These are phyloP conservation scores for Cryptus armator DNA, from an alignment of 2,888 invertebrate genomes.

Conservation along the genomic window DNA sequence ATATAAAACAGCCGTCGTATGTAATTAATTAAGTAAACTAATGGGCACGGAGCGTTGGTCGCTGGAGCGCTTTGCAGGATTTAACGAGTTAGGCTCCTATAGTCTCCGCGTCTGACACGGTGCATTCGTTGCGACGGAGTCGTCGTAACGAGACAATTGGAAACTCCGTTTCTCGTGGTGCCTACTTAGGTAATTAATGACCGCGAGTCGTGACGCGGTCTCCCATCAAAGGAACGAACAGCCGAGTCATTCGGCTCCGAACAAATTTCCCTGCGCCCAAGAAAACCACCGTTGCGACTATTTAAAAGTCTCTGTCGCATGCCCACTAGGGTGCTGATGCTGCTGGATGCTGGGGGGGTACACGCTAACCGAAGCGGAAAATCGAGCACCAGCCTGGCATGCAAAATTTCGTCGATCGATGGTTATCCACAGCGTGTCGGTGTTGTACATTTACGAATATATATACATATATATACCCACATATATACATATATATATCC, in stretches of 20 bases:
- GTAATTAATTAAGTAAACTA: conserved; percentile 82
- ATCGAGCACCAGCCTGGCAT: conserved; percentile 49
- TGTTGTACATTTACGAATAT: background rate
- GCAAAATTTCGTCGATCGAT: conserved; percentile 42
- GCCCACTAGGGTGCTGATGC: conserved; percentile 40
- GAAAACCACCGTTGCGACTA: conserved; percentile 26
- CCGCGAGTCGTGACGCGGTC: conserved; percentile 47
- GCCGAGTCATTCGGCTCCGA: conserved; percentile 43
- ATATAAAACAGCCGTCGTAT: conserved; percentile 79
- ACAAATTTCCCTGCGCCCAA: conserved; percentile 7
- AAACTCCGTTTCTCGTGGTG: conserved; percentile 46
- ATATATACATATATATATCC: too few relatives aligned
- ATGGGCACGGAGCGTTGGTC: conserved; percentile 71
- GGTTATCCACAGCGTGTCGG: conserved; percentile 16
- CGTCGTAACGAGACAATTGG: conserved; percentile 44
- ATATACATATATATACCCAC: background rate
- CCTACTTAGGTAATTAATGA: conserved; percentile 45
- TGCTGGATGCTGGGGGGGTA: conserved; percentile 29
- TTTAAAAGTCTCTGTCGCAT: conserved; percentile 47
- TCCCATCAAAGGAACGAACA: conserved; percentile 30
- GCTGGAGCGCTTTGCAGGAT: conserved; percentile 61
- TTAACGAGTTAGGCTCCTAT: conserved; percentile 67
- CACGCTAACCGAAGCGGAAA: conserved; percentile 44
- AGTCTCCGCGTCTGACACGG: too few relatives aligned
- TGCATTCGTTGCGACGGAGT: background rate